phyloP scores from a whole-genome alignment of 2,888 invertebrate species.

The Pseudoips prasinana region DNA sequence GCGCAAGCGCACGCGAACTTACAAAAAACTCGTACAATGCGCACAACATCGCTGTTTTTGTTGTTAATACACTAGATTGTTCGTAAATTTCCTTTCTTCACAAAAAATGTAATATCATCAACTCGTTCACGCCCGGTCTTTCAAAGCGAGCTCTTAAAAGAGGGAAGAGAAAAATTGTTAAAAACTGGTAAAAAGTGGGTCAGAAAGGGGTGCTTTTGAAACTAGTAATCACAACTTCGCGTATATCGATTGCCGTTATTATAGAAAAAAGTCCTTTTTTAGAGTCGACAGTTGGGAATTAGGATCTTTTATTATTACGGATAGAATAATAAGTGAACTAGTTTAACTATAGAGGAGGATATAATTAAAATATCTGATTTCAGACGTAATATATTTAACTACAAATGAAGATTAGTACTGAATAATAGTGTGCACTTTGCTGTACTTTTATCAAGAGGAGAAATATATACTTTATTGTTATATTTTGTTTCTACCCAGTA shows the following conservation, averaged over 20 bases:
- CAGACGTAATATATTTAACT: too few species aligned
- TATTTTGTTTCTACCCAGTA: too few species aligned
- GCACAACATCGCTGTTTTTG: slow-evolving; percentile 75
- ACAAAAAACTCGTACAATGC: slow-evolving; percentile 76
- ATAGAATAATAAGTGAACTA: slow-evolving; percentile 53
- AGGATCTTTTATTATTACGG: slow-evolving; percentile 55
- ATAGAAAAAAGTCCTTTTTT: slow-evolving; percentile 65
- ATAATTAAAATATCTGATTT: slow-evolving; percentile 45
- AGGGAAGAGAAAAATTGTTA: slow-evolving; percentile 74
- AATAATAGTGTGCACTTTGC: too few species aligned
- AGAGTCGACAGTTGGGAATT: slow-evolving; percentile 66
- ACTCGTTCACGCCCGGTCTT: slow-evolving; percentile 82
- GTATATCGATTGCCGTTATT: slow-evolving; percentile 80
- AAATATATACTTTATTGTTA: too few species aligned
- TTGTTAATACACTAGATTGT: slow-evolving; percentile 80
- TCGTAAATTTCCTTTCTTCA: slow-evolving; percentile 75
- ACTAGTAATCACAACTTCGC: slow-evolving; percentile 78
- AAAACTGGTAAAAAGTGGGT: slow-evolving; percentile 81
- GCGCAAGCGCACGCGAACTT: slow-evolving; percentile 80
- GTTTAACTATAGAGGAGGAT: slow-evolving; percentile 41
- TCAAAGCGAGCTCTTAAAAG: slow-evolving; percentile 76
- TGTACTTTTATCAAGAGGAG: too few species aligned
- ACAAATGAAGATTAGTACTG: too few species aligned
- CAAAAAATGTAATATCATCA: slow-evolving; percentile 82
- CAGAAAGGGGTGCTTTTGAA: slow-evolving; percentile 81